Percentiles rank a stretch among this genome's conserved stretches.
Conservation (phyloP, 2,888 invertebrate genomes). For the Aphrophora alni region DNA sequence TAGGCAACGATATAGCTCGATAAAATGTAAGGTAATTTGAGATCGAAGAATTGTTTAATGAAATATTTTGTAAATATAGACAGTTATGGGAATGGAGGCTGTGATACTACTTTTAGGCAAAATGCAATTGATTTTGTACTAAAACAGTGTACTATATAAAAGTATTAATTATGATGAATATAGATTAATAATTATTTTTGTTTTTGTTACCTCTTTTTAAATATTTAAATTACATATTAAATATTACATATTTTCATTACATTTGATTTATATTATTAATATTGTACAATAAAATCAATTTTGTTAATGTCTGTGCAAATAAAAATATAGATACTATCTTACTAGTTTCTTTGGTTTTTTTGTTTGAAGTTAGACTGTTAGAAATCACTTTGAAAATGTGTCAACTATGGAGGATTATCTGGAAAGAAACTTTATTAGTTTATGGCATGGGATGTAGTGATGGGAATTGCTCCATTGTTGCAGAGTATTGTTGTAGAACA, state of each 20-base stretch:
- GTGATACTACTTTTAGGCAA: neutral
- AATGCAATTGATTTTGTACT: neutral
- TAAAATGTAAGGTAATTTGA: neutral
- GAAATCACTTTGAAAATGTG: too few species aligned
- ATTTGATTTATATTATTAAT: neutral
- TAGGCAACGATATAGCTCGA: too few species aligned
- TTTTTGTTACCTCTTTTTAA: neutral
- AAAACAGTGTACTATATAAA: neutral
- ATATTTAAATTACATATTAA: too few species aligned
- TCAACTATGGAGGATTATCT: too few species aligned
- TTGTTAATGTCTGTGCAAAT: neutral
- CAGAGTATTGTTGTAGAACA: too few species aligned
- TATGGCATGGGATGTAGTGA: too few species aligned
- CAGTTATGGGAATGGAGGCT: neutral
- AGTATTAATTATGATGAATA: neutral
- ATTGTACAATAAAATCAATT: neutral
- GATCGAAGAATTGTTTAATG: neutral
- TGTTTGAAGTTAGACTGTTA: neutral
- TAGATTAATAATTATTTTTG: neutral
- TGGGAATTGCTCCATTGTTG: too few species aligned
- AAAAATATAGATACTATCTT: neutral
- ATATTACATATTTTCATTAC: neutral
- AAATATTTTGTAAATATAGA: neutral
- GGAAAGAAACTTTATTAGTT: too few species aligned
- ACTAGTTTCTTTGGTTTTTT: neutral